Percentiles rank a stretch among this genome's conserved stretches.
phyloP scores from a whole-genome alignment of 2,888 invertebrate genomes.

The Diploptera punctata region DNA sequence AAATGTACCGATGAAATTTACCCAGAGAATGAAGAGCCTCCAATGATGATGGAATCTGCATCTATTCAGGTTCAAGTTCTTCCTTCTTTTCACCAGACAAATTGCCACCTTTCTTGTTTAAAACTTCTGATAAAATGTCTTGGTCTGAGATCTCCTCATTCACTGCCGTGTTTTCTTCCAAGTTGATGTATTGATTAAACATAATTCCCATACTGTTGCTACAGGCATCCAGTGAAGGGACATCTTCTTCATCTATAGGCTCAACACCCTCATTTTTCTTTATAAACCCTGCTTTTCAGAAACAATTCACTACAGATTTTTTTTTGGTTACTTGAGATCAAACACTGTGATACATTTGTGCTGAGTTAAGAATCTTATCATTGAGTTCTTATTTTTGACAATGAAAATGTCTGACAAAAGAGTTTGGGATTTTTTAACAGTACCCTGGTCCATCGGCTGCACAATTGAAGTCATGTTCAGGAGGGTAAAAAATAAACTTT shows the following conservation, averaged over 20 bases:
- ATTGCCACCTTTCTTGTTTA: too few species aligned
- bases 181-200: not conserved
- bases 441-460: not conserved
- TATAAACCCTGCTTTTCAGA: constrained; percentile 6
- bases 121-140: too few species aligned
- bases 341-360: not conserved
- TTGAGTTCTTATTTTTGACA: not conserved
- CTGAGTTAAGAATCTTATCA: not conserved
- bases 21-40: not conserved
- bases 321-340: constrained; percentile 6
- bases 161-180: constrained; percentile 4
- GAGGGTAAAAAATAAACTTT: not conserved
- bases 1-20: not conserved
- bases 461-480: not conserved
- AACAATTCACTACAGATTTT: not conserved
- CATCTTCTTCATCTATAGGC: not conserved
- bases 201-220: not conserved
- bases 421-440: not conserved
- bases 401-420: not conserved
- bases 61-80: not conserved
- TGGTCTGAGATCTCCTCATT: not conserved
- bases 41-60: not conserved
- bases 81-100: not conserved
- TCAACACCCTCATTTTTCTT: constrained; percentile 1
- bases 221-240: not conserved